Evolutionary conservation across 2,888 invertebrate genomes (phyloP).

Genomic region (Drosophila suboccidentalis): DNA sequence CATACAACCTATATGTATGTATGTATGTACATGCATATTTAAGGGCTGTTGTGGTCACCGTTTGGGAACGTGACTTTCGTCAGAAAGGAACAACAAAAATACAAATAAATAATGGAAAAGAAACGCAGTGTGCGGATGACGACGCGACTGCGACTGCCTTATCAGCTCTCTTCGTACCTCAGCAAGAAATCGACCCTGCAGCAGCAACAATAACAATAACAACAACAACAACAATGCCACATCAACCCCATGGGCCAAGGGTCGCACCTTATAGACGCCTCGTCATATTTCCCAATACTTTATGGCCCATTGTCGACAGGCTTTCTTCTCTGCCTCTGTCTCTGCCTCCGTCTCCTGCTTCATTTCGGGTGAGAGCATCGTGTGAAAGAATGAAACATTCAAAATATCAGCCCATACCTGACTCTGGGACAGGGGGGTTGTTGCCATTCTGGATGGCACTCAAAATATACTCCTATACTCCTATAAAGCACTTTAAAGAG

Average conservation of each 20-base stretch:
- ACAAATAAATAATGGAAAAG: constrained; percentile 5
- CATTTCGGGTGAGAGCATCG: constrained; percentile 47
- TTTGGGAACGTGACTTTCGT: constrained; percentile 48
- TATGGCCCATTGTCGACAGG: constrained; percentile 47
- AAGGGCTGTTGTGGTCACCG: constrained; percentile 29
- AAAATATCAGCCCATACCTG: constrained; percentile 27
- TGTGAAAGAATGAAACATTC: constrained; percentile 61
- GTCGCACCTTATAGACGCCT: constrained; percentile 48
- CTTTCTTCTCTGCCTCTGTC: constrained; percentile 38
- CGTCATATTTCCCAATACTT: constrained; percentile 61
- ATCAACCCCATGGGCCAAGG: constrained; percentile 62
- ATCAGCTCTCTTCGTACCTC: constrained; percentile 39
- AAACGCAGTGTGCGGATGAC: constrained; percentile 25
- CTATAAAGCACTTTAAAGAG: constrained; percentile 38
- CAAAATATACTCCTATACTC: constrained; percentile 18
- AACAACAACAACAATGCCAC: constrained; percentile 17
- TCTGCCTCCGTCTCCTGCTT: neutral
- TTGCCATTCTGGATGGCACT: constrained; percentile 18
- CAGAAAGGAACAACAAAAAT: constrained; percentile 4
- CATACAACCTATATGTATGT: neutral
- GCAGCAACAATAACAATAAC: constrained; percentile 15
- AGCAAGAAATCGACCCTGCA: constrained; percentile 49
- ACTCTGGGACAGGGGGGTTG: constrained; percentile 25
- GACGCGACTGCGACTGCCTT: constrained; percentile 18
- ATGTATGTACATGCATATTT: constrained; percentile 1